A percentile compares a stretch with the other conserved stretches of the same genome.
Evolutionary conservation across 2,888 invertebrate species (phyloP).

Genomic region (Lacanobia wlatinum): DNA sequence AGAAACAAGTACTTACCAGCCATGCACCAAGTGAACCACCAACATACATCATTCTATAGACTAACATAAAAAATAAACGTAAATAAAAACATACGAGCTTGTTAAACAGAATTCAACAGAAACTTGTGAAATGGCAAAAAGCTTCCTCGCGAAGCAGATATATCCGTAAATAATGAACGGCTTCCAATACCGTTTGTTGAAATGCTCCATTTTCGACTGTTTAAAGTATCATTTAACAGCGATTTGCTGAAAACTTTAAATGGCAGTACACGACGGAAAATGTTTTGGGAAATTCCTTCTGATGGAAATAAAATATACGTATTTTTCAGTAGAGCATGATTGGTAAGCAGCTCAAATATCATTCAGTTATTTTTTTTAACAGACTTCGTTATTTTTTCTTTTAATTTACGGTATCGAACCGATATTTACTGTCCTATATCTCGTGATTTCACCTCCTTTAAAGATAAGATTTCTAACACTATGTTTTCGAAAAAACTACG

Average conservation of each 20-base stretch:
- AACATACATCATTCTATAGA: too few relatives aligned
- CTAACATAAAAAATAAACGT: neutral
- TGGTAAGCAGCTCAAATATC: neutral
- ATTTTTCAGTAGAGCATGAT: neutral
- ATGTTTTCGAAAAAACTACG: too few relatives aligned
- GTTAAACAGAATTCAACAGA: slow-evolving; percentile 27
- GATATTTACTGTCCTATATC: too few relatives aligned
- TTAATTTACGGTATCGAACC: too few relatives aligned
- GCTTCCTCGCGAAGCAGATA: slow-evolving; percentile 36
- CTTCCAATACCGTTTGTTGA: slow-evolving; percentile 44
- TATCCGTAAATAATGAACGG: slow-evolving; percentile 60
- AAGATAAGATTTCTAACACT: too few relatives aligned
- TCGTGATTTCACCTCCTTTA: too few relatives aligned
- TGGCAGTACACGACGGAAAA: slow-evolving; percentile 6
- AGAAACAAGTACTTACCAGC: too few relatives aligned
- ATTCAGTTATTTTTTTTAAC: too few relatives aligned
- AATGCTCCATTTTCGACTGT: slow-evolving; percentile 43
- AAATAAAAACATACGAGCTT: slow-evolving; percentile 16
- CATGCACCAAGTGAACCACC: too few relatives aligned
- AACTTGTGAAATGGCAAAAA: slow-evolving; percentile 31
- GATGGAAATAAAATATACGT: slow-evolving; percentile 5
- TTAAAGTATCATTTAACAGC: slow-evolving; percentile 55
- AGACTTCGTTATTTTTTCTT: too few relatives aligned
- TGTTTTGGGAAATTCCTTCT: neutral
- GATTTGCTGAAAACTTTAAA: slow-evolving; percentile 47